Conservation (phyloP, 2,797 vertebrate species). For the Hydrolagus colliei region DNA sequence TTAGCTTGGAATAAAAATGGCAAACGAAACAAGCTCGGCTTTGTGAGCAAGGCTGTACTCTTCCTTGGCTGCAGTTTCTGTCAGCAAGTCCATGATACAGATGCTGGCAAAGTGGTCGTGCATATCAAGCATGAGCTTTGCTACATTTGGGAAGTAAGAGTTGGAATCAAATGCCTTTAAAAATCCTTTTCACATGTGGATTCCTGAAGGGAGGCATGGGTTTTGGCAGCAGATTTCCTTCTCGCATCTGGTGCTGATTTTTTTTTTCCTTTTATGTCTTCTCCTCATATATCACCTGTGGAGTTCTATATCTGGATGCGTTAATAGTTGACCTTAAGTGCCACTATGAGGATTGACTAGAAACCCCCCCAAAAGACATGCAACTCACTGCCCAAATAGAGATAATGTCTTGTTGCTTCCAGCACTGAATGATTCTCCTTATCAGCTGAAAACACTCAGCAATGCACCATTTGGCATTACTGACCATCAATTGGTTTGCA, state of each 20-base stretch:
- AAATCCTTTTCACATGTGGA: neutral
- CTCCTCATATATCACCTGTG: neutral
- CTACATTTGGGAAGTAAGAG: neutral
- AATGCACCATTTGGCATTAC: too few relatives aligned
- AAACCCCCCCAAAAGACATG: too few relatives aligned
- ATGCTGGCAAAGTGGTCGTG: neutral
- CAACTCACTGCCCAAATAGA: too few relatives aligned
- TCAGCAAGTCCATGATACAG: neutral
- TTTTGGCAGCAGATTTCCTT: neutral
- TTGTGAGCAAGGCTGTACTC: neutral
- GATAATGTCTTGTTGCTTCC: too few relatives aligned
- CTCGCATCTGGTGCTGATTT: neutral
- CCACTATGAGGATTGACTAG: too few relatives aligned
- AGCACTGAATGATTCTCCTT: too few relatives aligned
- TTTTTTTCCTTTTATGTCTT: neutral
- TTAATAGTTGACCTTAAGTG: too few relatives aligned
- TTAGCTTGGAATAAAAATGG: too few relatives aligned
- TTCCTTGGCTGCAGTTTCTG: too few relatives aligned
- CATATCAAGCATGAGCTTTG: neutral
- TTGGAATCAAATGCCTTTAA: neutral
- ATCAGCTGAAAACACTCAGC: too few relatives aligned
- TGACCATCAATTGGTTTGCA: too few relatives aligned
- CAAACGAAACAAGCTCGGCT: neutral
- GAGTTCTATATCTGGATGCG: neutral
- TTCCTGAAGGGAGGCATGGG: neutral